Percentiles rank a stretch among this genome's conserved stretches.
Evolutionary conservation across 2,888 invertebrate species (phyloP).

Genomic region (Drosophila quinaria): DNA sequence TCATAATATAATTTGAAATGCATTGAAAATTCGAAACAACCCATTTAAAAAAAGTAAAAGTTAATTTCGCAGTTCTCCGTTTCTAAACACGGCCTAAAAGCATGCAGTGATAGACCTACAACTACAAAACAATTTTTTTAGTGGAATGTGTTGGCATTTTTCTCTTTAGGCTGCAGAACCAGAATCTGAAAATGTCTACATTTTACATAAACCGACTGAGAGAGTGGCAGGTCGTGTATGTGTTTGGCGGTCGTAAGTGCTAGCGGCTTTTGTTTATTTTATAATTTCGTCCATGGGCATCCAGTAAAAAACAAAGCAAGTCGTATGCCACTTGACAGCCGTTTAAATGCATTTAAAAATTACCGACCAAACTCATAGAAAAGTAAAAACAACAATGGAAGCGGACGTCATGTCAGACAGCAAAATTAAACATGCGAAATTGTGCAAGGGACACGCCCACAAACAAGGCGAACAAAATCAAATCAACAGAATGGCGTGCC

Average conservation of each 20-base stretch:
- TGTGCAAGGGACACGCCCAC: conserved; percentile 50
- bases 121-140: no score
- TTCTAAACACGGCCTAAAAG: no score
- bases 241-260: conserved; percentile 22
- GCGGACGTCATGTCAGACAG: conserved; percentile 55
- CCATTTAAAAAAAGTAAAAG: background rate
- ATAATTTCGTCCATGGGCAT: conserved; percentile 38
- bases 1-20: no score
- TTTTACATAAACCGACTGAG: conserved; percentile 23
- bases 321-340: conserved; percentile 45
- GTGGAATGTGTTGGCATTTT: conserved; percentile 14
- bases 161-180: conserved; percentile 28
- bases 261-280: conserved; percentile 62
- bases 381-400: conserved; percentile 13
- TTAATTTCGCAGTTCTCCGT: no score
- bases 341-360: conserved; percentile 79
- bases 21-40: background rate
- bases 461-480: conserved; percentile 61
- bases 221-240: background rate
- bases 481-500: conserved; percentile 71
- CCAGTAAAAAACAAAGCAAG: conserved; percentile 42
- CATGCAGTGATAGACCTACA: no score
- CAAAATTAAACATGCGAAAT: conserved; percentile 64
- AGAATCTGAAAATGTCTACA: conserved; percentile 66
- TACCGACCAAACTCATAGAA: conserved; percentile 49